Conservation (phyloP, 1,140 invertebrate species). For the Ptiloglossa arizonensis region DNA sequence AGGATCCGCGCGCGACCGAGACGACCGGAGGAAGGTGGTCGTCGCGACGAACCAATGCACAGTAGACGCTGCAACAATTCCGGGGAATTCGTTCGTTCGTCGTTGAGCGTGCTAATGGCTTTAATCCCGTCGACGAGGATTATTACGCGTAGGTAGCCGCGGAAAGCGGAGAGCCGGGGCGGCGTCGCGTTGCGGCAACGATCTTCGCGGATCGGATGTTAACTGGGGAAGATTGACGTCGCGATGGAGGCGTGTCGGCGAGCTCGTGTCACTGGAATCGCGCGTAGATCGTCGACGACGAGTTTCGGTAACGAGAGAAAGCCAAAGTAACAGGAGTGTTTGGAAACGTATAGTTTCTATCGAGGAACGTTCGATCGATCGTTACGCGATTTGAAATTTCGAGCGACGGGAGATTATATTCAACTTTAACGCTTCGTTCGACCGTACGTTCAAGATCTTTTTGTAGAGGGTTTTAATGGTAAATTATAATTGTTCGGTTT, state of each 20-base stretch:
- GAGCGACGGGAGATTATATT: too few species aligned
- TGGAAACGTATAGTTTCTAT: too few species aligned
- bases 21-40: conserved; percentile 12
- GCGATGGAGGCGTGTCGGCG: conserved; percentile 36
- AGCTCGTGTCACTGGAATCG: conserved; percentile 24
- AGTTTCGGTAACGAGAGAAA: neutral
- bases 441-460: too few species aligned
- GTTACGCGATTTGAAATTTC: too few species aligned
- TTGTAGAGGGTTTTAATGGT: too few species aligned
- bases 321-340: too few species aligned
- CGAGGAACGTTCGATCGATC: too few species aligned
- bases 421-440: too few species aligned
- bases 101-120: conserved; percentile 28
- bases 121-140: conserved; percentile 46
- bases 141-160: conserved; percentile 49
- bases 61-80: conserved; percentile 36
- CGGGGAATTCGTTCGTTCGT: conserved; percentile 34
- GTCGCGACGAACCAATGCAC: neutral
- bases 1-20: neutral
- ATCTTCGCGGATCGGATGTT: conserved; percentile 41
- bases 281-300: conserved; percentile 18
- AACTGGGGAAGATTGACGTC: conserved; percentile 56
- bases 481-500: too few species aligned
- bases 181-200: conserved; percentile 11
- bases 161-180: conserved; percentile 1